Evolutionary conservation across 2,113 vertebrate genomes (phyloP), one percentile per base, ranked within the genome.

Genomic region (Microtus pennsylvanicus): DNA sequence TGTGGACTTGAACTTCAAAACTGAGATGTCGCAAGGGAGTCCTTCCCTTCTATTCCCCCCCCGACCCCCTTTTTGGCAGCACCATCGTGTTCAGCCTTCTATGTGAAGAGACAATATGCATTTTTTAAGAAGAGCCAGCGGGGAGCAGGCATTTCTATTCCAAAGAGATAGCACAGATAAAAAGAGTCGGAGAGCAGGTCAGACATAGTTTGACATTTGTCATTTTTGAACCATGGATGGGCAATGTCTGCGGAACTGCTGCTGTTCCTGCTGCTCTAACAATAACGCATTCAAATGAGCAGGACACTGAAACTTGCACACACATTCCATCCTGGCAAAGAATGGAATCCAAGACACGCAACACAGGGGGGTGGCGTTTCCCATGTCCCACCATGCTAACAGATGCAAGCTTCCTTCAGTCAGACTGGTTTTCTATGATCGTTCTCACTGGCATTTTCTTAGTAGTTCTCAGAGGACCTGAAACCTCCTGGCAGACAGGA

Each of bases 191-290:
- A 91, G 94, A 94, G 91, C 92, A 74, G 94, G 96, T 96, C 95
- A 95, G 95, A 94, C 89, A 83, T 96, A 96, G 93, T 96, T 97
- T 98, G 97, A 96, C 97, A 97, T 97, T 98, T 97, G 96, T 97
- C 96, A 97, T 95, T 95, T 97, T 96, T 87, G 89, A 96, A 87
- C 77, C 94, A 93, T 91, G 89, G 97, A 97, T 95, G 93, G 91
- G 91, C 77, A 72, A 61, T 96, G 96, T 94, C 94, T 96, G 87
- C 10, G 3, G 77, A 95, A 74, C 61, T 86, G 94, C 95, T 87
- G 95, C 90, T 69, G 87, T 91, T 81, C 21, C 67, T 86, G 67
- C 88, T 86, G 28, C 91, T 96, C 12, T 78, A 74, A 97, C 95
- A 97, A 97, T 94, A 91, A 94, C 10, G 3, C 65, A 95, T 97